phyloP scores from a whole-genome alignment of 2,113 vertebrate genomes.

The Pluvianellus socialis region DNA sequence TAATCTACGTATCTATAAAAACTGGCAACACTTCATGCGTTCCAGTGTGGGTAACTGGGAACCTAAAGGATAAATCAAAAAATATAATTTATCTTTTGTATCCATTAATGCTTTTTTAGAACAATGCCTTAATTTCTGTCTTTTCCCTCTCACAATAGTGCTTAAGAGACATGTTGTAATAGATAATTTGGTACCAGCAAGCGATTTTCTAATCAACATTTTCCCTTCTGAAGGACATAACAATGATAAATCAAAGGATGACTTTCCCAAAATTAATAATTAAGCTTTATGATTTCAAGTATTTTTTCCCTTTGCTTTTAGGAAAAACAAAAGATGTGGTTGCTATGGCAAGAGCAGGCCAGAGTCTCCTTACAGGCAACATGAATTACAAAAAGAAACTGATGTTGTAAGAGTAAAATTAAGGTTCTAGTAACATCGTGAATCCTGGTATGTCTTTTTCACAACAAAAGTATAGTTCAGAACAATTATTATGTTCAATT shows the following conservation, averaged over 20 bases:
- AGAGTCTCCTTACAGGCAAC: neutral
- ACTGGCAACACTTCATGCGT: neutral
- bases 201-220: neutral
- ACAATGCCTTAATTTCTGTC: neutral
- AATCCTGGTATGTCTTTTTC: neutral
- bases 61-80: neutral
- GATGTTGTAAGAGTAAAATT: neutral
- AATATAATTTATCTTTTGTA: neutral
- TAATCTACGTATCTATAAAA: neutral
- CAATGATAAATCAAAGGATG: constrained; percentile 2
- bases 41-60: neutral
- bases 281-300: neutral
- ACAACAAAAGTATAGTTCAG: neutral
- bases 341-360: constrained; percentile 17
- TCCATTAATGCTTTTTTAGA: neutral
- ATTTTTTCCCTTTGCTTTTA: neutral
- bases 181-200: neutral
- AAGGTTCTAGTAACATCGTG: neutral
- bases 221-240: neutral
- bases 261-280: constrained; percentile 17
- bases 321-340: neutral
- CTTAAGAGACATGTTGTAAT: neutral
- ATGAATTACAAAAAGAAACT: neutral
- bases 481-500: neutral
- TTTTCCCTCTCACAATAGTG: neutral